These are phyloP conservation scores for Leptopilina boulardi DNA, from an alignment of 1,140 invertebrate species.

Conservation along the genomic window DNA sequence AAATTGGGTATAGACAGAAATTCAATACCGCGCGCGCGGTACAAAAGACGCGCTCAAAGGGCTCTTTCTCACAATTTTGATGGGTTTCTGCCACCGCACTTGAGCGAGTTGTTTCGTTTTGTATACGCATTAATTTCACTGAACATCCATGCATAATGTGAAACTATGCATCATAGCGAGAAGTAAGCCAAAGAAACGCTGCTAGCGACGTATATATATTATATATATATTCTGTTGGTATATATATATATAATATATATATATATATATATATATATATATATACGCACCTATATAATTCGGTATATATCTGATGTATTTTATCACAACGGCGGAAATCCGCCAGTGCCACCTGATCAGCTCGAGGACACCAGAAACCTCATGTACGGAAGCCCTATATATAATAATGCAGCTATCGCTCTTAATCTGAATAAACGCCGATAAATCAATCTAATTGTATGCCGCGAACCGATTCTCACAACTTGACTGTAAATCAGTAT, in stretches of 20 bases:
- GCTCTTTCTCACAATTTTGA: conserved; percentile 4
- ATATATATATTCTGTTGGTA: not conserved
- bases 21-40: not conserved
- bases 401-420: not conserved
- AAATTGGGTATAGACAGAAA: not conserved
- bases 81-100: conserved; percentile 23
- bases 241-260: too few species aligned
- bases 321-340: conserved; percentile 22
- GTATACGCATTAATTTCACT: not conserved
- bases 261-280: not conserved
- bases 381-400: not conserved
- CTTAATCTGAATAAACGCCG: conserved; percentile 13
- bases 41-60: conserved; percentile 7
- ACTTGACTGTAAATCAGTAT: not conserved
- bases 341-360: conserved; percentile 26
- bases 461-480: not conserved
- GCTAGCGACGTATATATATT: not conserved
- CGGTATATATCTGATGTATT: not conserved
- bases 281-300: not conserved
- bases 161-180: conserved; percentile 15
- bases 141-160: conserved; percentile 19
- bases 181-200: not conserved
- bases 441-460: conserved; percentile 32
- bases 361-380: conserved; percentile 28
- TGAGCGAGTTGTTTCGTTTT: not conserved